Conservation (phyloP, 2,113 vertebrate species). For the Camelus bactrianus region DNA sequence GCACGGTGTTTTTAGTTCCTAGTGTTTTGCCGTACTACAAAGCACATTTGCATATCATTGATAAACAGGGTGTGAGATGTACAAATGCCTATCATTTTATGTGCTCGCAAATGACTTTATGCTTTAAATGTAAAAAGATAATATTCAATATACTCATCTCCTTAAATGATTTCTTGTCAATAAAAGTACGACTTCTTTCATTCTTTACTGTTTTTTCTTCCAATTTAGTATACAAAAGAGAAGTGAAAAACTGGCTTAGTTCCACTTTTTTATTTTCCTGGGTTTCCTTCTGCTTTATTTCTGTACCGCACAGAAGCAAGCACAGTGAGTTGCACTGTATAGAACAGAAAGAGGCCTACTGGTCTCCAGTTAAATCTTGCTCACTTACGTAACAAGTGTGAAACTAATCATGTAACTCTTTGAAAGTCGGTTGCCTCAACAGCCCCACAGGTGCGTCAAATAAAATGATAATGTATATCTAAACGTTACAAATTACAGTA, state of each 20-base stretch:
- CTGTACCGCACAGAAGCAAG: neutral
- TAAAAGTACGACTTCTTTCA: neutral
- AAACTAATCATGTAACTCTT: neutral
- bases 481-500: neutral
- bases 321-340: neutral
- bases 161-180: constrained; percentile 42
- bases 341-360: neutral
- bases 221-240: neutral
- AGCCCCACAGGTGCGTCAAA: neutral
- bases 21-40: neutral
- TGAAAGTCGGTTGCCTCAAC: neutral
- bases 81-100: neutral
- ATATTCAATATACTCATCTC: neutral
- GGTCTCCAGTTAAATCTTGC: neutral
- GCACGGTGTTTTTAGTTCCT: neutral
- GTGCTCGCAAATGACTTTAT: constrained; percentile 22
- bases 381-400: neutral
- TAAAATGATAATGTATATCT: neutral
- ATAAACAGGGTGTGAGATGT: neutral
- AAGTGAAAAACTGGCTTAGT: constrained; percentile 14
- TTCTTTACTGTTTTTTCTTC: neutral
- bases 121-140: constrained; percentile 31
- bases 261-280: constrained; percentile 28
- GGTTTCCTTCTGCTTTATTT: neutral
- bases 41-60: constrained; percentile 52